These are phyloP conservation scores for Sceloporus tristichus DNA, from an alignment of 2,113 vertebrate species.

Conservation along the genomic window DNA sequence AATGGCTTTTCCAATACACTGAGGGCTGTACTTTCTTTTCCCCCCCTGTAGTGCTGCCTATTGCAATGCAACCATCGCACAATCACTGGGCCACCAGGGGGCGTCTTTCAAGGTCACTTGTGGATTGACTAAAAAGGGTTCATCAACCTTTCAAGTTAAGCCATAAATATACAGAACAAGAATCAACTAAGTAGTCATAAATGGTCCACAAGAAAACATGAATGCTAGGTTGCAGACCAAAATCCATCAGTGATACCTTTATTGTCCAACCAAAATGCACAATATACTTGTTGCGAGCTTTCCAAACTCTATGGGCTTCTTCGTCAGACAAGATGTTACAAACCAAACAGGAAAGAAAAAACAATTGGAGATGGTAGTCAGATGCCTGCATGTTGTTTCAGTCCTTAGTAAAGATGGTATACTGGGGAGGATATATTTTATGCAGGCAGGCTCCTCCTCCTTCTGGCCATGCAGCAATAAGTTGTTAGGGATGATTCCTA, in stretches of 20 bases:
- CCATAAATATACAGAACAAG: constrained; percentile 26
- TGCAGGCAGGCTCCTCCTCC: too few species aligned
- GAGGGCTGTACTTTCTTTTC: neutral
- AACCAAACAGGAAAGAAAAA: too few species aligned
- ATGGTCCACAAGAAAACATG: neutral
- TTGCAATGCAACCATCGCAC: constrained; percentile 41
- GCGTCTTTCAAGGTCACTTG: constrained; percentile 54
- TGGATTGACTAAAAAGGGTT: constrained; percentile 48
- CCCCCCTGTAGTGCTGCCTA: constrained; percentile 28
- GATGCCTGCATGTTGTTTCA: too few species aligned
- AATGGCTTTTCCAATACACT: constrained; percentile 61
- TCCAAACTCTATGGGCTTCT: too few species aligned
- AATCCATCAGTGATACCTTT: too few species aligned
- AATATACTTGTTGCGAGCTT: too few species aligned
- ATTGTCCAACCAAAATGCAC: too few species aligned
- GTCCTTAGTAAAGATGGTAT: too few species aligned
- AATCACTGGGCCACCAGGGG: constrained; percentile 1
- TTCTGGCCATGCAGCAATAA: too few species aligned
- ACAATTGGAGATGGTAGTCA: too few species aligned
- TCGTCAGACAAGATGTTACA: too few species aligned
- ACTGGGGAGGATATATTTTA: too few species aligned
- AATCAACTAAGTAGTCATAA: constrained; percentile 19
- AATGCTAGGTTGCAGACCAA: neutral
- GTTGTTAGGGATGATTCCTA: neutral
- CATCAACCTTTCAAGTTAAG: constrained; percentile 42